These are phyloP conservation scores for Ictalurus punctatus DNA, from an alignment of 2,113 vertebrate genomes.

Conservation along the genomic window DNA sequence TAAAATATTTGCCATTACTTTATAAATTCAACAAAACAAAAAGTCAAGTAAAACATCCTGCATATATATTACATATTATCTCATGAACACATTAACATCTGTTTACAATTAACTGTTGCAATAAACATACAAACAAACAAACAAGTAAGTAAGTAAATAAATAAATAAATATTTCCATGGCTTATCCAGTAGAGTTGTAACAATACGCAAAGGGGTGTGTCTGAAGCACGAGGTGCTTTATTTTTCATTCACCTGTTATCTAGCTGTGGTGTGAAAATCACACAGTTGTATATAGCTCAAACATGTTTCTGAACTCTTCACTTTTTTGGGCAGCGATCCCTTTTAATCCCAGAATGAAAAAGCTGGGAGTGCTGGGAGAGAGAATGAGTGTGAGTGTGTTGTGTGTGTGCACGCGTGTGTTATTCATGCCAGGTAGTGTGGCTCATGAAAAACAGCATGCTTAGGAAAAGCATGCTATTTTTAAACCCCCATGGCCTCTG, in stretches of 20 bases:
- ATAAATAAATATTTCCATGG: neutral
- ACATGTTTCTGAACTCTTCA: neutral
- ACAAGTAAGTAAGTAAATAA: too few relatives aligned
- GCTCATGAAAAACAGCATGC: neutral
- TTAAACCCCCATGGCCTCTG: neutral
- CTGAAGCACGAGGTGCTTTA: neutral
- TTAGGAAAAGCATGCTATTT: conserved; percentile 2
- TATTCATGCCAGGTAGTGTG: neutral
- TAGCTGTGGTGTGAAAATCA: neutral
- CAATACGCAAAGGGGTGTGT: neutral
- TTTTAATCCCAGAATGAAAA: neutral
- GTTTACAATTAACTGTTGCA: neutral
- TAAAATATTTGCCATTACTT: neutral
- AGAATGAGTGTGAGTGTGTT: neutral
- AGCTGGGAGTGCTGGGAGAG: neutral
- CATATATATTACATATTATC: neutral
- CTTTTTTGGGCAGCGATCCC: neutral
- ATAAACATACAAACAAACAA: neutral
- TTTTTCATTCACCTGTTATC: neutral
- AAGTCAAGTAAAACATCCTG: neutral
- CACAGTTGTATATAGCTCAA: neutral
- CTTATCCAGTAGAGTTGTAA: neutral
- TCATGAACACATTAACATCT: neutral
- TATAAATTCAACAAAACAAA: neutral
- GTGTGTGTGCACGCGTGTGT: neutral